phyloP scores from a whole-genome alignment of 2,113 vertebrate species.

The Camelus dromedarius region DNA sequence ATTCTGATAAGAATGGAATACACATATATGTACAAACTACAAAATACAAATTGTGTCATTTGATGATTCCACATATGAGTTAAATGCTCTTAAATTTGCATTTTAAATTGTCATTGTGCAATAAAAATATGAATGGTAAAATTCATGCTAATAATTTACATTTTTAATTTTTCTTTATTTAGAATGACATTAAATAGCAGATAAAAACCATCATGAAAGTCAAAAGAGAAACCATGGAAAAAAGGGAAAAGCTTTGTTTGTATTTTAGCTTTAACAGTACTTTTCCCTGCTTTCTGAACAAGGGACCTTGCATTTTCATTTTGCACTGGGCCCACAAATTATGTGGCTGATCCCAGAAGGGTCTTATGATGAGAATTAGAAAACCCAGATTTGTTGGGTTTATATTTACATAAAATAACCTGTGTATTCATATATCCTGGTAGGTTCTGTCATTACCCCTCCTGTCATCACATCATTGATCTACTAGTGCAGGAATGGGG shows the following conservation, averaged over 20 bases:
- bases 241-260: conserved; percentile 3
- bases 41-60: conserved; percentile 25
- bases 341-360: neutral
- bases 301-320: neutral
- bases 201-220: neutral
- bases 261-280: neutral
- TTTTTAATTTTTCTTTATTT: conserved; percentile 39
- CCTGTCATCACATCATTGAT: neutral
- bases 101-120: conserved; percentile 1
- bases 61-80: conserved; percentile 11
- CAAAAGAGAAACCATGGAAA: neutral
- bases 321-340: neutral
- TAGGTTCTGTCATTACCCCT: conserved; percentile 3
- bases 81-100: neutral
- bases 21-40: neutral
- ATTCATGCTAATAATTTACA: conserved; percentile 22
- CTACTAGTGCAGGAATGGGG: neutral
- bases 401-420: conserved; percentile 2
- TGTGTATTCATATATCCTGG: neutral
- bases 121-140: conserved; percentile 32
- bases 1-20: conserved; percentile 27
- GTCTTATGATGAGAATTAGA: neutral
- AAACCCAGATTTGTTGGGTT: neutral
- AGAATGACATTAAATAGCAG: conserved; percentile 29
- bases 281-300: conserved; percentile 3